Conservation (phyloP, 2,113 vertebrate genomes). For the Pomatorhinus ruficollis region DNA sequence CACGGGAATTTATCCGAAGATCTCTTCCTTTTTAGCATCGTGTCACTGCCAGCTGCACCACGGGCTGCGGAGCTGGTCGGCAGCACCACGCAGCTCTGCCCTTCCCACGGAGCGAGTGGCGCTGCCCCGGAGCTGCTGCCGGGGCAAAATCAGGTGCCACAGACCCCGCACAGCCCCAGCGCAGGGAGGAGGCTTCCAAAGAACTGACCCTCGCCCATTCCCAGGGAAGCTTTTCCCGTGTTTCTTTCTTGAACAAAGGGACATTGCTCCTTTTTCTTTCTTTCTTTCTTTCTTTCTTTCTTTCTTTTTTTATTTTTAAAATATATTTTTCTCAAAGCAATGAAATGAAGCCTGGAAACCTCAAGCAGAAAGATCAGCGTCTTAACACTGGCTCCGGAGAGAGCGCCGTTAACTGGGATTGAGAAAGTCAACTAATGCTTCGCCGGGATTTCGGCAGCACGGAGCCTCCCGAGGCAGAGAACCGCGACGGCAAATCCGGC, state of each 20-base stretch:
- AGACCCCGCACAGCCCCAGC: neutral
- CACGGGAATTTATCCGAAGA: neutral
- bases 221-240: neutral
- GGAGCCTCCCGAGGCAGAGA: neutral
- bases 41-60: slow-evolving; percentile 10
- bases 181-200: neutral
- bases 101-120: neutral
- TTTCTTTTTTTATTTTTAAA: neutral
- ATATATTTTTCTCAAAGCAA: neutral
- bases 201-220: neutral
- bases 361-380: neutral
- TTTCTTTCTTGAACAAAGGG: neutral
- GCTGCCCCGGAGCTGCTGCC: neutral
- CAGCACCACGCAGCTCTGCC: neutral
- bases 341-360: neutral
- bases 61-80: neutral
- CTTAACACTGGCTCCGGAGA: neutral
- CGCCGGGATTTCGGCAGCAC: neutral
- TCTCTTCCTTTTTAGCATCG: slow-evolving; percentile 12
- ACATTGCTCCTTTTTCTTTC: neutral
- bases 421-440: slow-evolving; percentile 24
- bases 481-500: neutral
- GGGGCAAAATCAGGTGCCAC: neutral
- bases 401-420: neutral
- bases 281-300: neutral